These are phyloP conservation scores for Nemoura dubitans DNA, from an alignment of 2,888 invertebrate species.

Conservation along the genomic window DNA sequence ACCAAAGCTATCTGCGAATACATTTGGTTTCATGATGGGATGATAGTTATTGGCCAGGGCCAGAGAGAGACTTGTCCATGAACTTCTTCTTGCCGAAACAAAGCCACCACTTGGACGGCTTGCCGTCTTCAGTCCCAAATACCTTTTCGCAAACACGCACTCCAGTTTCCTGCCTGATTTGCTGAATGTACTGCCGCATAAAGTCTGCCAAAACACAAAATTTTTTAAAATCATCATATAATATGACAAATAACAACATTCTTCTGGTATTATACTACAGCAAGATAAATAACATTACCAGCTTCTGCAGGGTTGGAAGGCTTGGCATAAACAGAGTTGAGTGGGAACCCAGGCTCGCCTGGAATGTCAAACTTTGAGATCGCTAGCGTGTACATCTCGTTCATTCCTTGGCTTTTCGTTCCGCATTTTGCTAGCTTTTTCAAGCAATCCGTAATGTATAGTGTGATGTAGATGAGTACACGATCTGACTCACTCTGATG, in stretches of 20 bases:
- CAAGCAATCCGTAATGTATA: conserved; percentile 97
- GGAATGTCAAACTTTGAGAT: conserved; percentile 96
- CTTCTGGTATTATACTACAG: too few relatives aligned
- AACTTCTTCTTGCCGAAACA: conserved; percentile 99
- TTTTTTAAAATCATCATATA: not conserved
- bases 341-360: conserved; percentile 92
- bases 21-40: not conserved
- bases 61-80: conserved; percentile 97
- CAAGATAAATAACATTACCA: too few relatives aligned
- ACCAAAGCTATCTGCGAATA: too few relatives aligned
- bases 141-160: conserved; percentile 90
- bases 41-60: conserved; percentile 77
- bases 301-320: conserved; percentile 81
- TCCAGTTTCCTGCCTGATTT: conserved; percentile 95
- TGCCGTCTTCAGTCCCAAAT: conserved; percentile 88
- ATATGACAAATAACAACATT: too few relatives aligned
- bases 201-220: conserved; percentile 68
- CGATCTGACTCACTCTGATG: conserved; percentile 94
- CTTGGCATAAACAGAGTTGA: conserved; percentile 94
- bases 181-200: conserved; percentile 92
- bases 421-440: conserved; percentile 93
- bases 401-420: conserved; percentile 86
- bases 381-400: conserved; percentile 96
- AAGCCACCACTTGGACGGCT: conserved; percentile 99
- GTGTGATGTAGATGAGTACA: conserved; percentile 94